Percentiles rank a stretch among this genome's conserved stretches.
These are phyloP conservation scores for Iphiclides podalirius DNA, from an alignment of 2,888 invertebrate genomes.

Conservation along the genomic window DNA sequence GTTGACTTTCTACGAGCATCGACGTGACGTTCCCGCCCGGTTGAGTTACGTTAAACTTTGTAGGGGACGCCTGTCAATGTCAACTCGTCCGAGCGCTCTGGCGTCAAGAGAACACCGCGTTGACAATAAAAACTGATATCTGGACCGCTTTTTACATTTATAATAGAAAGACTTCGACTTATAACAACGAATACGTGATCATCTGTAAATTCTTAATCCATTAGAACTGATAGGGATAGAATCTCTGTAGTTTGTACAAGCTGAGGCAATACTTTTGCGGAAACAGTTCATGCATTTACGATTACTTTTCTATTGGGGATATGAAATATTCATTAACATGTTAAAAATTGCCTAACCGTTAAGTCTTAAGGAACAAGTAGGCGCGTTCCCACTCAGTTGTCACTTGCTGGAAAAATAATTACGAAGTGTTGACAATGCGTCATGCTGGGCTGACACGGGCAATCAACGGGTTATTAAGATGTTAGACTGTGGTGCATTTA, in stretches of 20 bases:
- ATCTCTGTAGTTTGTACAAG: too few species aligned
- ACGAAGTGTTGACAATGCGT: conserved; percentile 56
- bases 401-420: conserved; percentile 61
- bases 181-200: too few species aligned
- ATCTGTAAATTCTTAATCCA: too few species aligned
- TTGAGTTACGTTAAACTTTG: conserved; percentile 63
- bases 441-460: conserved; percentile 72
- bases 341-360: too few species aligned
- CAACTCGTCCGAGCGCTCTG: conserved; percentile 42
- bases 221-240: too few species aligned
- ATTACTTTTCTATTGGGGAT: too few species aligned
- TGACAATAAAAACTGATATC: conserved; percentile 15
- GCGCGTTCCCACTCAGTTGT: too few species aligned
- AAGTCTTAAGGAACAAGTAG: too few species aligned
- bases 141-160: neutral
- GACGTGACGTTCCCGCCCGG: conserved; percentile 58
- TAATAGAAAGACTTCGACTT: too few species aligned
- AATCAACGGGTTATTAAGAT: conserved; percentile 70
- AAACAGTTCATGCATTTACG: too few species aligned
- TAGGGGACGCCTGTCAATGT: conserved; percentile 62
- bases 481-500: conserved; percentile 57
- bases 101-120: conserved; percentile 32
- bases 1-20: conserved; percentile 74
- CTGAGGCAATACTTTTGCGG: too few species aligned
- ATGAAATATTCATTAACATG: too few species aligned